Base-by-base conservation (phyloP, 64 coral and sea anemone species). In the Acropora yongei region DNA sequence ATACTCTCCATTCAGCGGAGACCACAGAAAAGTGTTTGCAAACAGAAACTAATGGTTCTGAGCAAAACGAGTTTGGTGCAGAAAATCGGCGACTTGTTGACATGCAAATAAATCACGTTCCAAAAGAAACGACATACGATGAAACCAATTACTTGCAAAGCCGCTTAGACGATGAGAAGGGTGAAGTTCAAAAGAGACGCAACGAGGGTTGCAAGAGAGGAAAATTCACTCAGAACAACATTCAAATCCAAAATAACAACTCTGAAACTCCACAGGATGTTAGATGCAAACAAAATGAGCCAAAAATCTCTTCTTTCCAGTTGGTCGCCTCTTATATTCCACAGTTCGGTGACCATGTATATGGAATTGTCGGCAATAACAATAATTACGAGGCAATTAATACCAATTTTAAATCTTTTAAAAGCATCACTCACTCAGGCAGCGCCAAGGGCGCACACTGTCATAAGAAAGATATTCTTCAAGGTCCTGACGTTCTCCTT, bases 41-140 rank as follows among this genome's bases (percentile, higher is more conserved):
- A 76, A 68, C 77, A 61, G 87, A 80, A 90, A 94, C 63, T 71
- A 78, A 71, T 85, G 69, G 46, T 45, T 85, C 90, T 86, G 67
- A 72, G 68, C 78, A 20, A 14, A 57, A 66, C 76, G 72, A 94
- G 77, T 84, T 85, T 74, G 82, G 44, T 39, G 65, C 71, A 67
- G 44, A 50, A 51, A 43, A 81, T 44, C 49, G 68, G 16, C 41
- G 84, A 41, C 10, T 39, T 2, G 84, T 85, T 94, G 72, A 94
- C 6, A 94, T 94, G 92, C 80, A 90, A 94, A 94, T 94, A 40
- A 3, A 20, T 48, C 14, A 11, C 60, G 6, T 49, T 69, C 18
- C 61, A 85, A 44, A 49, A 18, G 65, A 49, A 72, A 61, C 20
- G 68, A 85, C 63, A 72, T 8, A 85, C 60, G 44, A 49, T 9